Base-by-base conservation (phyloP, 1,140 invertebrate species). In the Chironomus striatipennis region DNA sequence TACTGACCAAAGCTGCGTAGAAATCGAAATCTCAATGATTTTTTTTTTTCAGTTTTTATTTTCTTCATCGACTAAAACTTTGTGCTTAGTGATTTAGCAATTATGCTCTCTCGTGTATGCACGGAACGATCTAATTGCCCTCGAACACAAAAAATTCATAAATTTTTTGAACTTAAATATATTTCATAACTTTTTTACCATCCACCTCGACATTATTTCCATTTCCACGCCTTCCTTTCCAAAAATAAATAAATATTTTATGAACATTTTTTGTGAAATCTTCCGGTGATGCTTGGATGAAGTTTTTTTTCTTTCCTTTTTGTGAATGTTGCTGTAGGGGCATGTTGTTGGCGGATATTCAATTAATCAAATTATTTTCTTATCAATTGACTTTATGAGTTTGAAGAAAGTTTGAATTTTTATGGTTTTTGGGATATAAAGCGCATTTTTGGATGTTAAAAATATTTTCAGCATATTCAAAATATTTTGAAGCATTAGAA, bases 311-410 rank as follows among this genome's bases (percentile, higher is more conserved):
- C 5, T 2, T 34, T 34, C 24, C 5, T 5, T 5, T 34, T 57
- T 57, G 12, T 57, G n/a, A 57, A 57, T 57, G 5, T 15, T 57
- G 47, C 47, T 10, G 9, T 12, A 5, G 5, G 47, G 47, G 12
- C 5, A 20, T 12, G n/a, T 57, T 57, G 18, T 20, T 18, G 6
- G 17, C 9, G n/a, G 20, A 70, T 15, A 70, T 21, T 70, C 65
- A 70, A 70, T 70, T 70, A 70, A 70, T 70, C 65, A 70, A 70
- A 70, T 70, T 70, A 70, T 12, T 12, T 57, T 57, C n/a, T 57
- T 10, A 10, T 57, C 10, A 12, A n/a, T 57, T 57, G 47, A 7
- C n/a, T 57, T 57, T 57, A 5, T 34, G 24, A 34, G 24, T 34
- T 34, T n/a, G n/a, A 34, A 34, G 24, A 5, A 5, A 34, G 5